Base-by-base conservation (phyloP, 2,797 vertebrate species). In the Telmatherina bonti region DNA sequence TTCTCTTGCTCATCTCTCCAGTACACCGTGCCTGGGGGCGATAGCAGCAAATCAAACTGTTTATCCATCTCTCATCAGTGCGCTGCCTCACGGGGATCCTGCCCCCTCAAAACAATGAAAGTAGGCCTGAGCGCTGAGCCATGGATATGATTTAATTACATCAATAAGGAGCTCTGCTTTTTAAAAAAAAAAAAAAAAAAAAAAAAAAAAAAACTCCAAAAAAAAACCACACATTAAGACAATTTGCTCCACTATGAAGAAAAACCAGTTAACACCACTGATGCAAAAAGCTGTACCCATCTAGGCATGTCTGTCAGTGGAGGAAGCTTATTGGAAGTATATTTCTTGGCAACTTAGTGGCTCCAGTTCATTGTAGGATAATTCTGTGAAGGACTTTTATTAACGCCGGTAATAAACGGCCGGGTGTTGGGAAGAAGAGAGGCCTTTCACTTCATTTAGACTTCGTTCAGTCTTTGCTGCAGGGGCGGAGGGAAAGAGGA, bases 401-500 rank as follows among this genome's bases (percentile, higher is more conserved):
- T 95, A 92, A 94, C 95, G 94, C 86, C 88, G 90, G 89, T 95
- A 94, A 95, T 95, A 94, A 95, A 94, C 41, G 95, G 92, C 92
- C 91, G 90, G 92, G 88, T 78, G 90, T 85, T 81, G 88, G 89
- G 73, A 94, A 92, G 81, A 90, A 92, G 91, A 92, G 86, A 95
- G 94, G 94, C 94, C 93, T 94, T 95, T 94, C 94, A 96, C 95
- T 97, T 97, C 94, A 96, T 96, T 96, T 96, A 93, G 94, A 96
- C 95, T 95, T 95, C 86, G 96, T 96, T 95, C 93, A 52, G 81
- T 86, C 88, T 89, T 89, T 90, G 88, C 85, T 89, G 84, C 74
- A 86, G 79, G 84, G 89, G 76, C 27, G 89, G 90, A 90, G 89
- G 88, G 78, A 89, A 73, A 84, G 74, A 77, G 79, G 84, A 81